Percentiles rank a stretch among this genome's conserved stretches.
phyloP scores from a whole-genome alignment of 1,140 invertebrate genomes.

The Diorhabda elongata region DNA sequence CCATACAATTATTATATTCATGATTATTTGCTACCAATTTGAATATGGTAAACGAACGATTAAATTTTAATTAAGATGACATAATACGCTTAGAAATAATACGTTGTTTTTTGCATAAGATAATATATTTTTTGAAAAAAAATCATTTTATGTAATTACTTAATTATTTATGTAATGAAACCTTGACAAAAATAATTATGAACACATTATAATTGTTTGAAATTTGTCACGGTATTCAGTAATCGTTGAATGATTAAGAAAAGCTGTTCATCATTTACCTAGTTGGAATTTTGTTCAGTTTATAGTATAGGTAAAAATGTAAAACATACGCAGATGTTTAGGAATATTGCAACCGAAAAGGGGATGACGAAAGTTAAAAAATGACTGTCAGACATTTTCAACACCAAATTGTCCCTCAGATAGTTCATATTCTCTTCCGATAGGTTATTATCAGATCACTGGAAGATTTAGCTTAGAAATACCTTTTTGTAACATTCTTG shows the following conservation, averaged over 20 bases:
- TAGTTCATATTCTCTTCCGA: too few species aligned
- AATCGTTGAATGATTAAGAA: conserved; percentile 3
- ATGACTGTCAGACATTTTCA: too few species aligned
- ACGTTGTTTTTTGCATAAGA: background rate
- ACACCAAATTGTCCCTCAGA: too few species aligned
- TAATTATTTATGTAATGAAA: background rate
- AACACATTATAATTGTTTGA: background rate
- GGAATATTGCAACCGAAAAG: too few species aligned
- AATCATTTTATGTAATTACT: background rate
- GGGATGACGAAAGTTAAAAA: too few species aligned
- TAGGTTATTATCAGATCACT: too few species aligned
- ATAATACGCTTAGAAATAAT: background rate
- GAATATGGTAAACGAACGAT: conserved; percentile 2
- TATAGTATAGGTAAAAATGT: too few species aligned
- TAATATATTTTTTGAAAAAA: background rate
- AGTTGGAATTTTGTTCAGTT: too few species aligned
- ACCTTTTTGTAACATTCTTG: too few species aligned
- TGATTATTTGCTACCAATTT: conserved; percentile 12
- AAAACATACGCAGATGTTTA: too few species aligned
- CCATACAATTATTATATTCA: conserved; percentile 14
- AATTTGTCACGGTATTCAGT: conserved; percentile 1
- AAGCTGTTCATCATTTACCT: background rate
- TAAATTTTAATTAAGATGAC: background rate
- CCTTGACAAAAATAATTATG: conserved; percentile 2
- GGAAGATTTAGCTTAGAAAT: too few species aligned